These are phyloP conservation scores for Leptinotarsa peninsularis DNA, from an alignment of 2,888 invertebrate genomes.

Conservation along the genomic window DNA sequence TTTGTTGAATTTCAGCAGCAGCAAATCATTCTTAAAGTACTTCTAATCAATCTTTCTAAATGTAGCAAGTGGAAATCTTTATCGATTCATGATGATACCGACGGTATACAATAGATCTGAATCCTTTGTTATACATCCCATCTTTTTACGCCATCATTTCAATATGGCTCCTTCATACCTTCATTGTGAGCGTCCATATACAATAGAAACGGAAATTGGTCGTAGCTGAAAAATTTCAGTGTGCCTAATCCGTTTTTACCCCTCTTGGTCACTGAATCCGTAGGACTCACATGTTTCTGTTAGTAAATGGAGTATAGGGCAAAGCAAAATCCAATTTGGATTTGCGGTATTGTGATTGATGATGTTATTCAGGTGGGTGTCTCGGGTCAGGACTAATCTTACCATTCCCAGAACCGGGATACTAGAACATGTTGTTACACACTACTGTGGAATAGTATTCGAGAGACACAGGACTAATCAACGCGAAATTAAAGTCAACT, in stretches of 20 bases:
- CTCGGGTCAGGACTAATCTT: constrained; percentile 54
- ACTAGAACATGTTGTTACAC: constrained; percentile 51
- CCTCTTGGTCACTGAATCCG: constrained; percentile 34
- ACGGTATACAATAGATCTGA: background rate
- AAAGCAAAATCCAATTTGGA: constrained; percentile 59
- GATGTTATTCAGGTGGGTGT: constrained; percentile 59
- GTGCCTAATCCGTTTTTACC: constrained; percentile 16
- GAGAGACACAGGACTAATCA: constrained; percentile 47
- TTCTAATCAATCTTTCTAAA: too few relatives aligned
- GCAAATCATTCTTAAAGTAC: too few relatives aligned
- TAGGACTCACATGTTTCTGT: constrained; percentile 40
- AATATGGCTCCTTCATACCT: background rate
- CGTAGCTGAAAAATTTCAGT: constrained; percentile 8
- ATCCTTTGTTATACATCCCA: background rate
- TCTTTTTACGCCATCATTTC: background rate
- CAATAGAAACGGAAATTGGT: constrained; percentile 10
- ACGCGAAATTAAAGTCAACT: constrained; percentile 46
- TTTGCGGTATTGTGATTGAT: constrained; percentile 61
- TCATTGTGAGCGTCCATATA: background rate
- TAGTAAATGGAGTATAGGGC: constrained; percentile 40
- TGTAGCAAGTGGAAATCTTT: too few relatives aligned
- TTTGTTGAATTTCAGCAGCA: too few relatives aligned
- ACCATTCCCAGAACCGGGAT: constrained; percentile 42
- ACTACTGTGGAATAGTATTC: constrained; percentile 30
- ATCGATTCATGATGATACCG: background rate